Evolutionary conservation across 2,797 vertebrate genomes (phyloP).

Genomic region (Notolabrus celidotus): DNA sequence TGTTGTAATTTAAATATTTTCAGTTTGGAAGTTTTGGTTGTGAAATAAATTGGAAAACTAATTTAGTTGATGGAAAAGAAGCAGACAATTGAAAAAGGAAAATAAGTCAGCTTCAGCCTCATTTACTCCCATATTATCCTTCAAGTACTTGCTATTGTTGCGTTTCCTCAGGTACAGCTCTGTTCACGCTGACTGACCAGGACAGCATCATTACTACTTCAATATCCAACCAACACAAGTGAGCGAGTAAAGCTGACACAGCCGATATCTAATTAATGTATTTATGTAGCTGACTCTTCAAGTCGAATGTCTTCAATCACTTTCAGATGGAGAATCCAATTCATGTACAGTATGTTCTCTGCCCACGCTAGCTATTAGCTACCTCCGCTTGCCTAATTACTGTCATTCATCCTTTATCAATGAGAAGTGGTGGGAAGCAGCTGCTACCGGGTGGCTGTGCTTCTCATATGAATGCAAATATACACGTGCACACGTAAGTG

Average conservation of each 20-base stretch:
- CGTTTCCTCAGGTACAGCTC: background rate
- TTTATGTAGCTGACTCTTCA: constrained; percentile 77
- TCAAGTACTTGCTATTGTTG: constrained; percentile 5
- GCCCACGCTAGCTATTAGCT: constrained; percentile 78
- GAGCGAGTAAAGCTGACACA: constrained; percentile 59
- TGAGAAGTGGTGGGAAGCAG: constrained; percentile 72
- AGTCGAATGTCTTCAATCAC: constrained; percentile 76
- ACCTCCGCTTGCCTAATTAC: constrained; percentile 81
- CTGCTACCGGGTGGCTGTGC: constrained; percentile 55
- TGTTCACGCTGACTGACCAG: constrained; percentile 9
- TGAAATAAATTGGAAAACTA: background rate
- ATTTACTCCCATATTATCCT: background rate
- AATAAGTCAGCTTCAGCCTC: background rate
- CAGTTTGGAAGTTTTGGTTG: background rate
- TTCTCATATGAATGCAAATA: constrained; percentile 60
- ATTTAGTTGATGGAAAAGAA: background rate
- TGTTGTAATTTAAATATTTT: background rate
- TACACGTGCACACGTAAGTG: constrained; percentile 17
- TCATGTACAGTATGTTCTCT: constrained; percentile 75
- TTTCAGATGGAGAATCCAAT: constrained; percentile 68
- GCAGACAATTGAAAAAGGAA: background rate
- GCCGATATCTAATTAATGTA: constrained; percentile 73
- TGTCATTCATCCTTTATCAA: constrained; percentile 83
- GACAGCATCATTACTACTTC: constrained; percentile 36
- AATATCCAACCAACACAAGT: constrained; percentile 21